Percentiles rank a stretch among this genome's conserved stretches.
Conservation (phyloP, 2,888 invertebrate genomes). For the Nephrotoma guestfalica region DNA sequence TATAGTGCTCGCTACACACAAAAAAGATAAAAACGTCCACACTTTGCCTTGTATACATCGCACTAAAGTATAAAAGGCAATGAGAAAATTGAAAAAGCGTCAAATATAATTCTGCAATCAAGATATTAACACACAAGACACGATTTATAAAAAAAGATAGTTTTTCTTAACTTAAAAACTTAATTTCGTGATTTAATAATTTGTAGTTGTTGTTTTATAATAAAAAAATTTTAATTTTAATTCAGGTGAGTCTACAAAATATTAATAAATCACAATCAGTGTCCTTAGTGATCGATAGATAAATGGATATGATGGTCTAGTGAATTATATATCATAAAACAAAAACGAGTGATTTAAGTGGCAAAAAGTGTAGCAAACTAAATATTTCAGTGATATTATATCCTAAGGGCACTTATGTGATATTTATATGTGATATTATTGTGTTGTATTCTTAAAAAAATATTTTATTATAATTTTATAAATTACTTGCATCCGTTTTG, state of each 20-base stretch:
- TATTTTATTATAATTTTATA: background rate
- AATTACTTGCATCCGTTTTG: background rate
- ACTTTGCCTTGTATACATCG: background rate
- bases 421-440: background rate
- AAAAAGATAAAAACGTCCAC: background rate
- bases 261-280: background rate
- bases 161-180: background rate
- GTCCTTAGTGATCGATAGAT: background rate
- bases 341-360: background rate
- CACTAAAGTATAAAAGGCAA: constrained; percentile 24
- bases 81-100: constrained; percentile 23
- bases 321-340: background rate
- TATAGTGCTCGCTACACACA: background rate
- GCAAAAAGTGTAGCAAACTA: background rate
- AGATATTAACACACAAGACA: background rate
- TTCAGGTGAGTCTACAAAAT: background rate
- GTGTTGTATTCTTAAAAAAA: background rate
- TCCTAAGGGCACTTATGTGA: background rate
- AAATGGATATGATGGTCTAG: background rate
- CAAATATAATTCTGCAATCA: constrained; percentile 23
- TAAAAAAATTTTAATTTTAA: background rate
- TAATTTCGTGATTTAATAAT: constrained; percentile 1
- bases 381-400: background rate
- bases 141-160: background rate
- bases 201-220: background rate